Evolutionary conservation across 2,888 invertebrate genomes (phyloP), one percentile per base, ranked within the genome.

Genomic region (Chaetogeoica ovagalla): DNA sequence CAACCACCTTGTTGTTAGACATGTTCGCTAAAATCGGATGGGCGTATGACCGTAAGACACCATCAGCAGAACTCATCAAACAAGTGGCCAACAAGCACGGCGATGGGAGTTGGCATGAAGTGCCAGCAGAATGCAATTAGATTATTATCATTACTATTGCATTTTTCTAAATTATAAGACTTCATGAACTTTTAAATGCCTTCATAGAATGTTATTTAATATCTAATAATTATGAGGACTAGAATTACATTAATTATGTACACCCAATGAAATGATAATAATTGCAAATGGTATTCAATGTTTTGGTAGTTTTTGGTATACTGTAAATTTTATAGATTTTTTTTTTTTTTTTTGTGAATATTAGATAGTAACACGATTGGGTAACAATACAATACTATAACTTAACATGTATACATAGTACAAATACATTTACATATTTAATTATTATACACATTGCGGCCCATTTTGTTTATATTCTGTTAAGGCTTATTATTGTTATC

Each of bases 41-140:
- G 91, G 94, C 92, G 0, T 94, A 93, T 85, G 93, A 94, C 85
- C 86, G 93, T 84, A 92, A 92, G 85, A 86, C 88, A 81, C 91
- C 92, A 0, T 90, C 92, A 0, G 87, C 88, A 13, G 87, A 89
- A 0, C 85, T 90, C 3, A 86, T 91, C 8, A 84, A 85, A 77
- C 85, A 87, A 48, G 88, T 91, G 15, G 87, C 89, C 0, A 86
- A 86, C 48, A 89, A 89, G 74, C 89, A 89, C 48, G 90, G 92
- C 5, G 89, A 89, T 82, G 88, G 89, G 5, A 84, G 84, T 79
- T 82, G 70, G 73, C 52, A 63, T 11, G 81, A 81, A 79, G 11
- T 75, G 75, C 57, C 83, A 81, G 65, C 21, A 6, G 83, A 84
- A 19, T 85, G 77, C 77, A 70, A 79, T 63, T 79, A 79, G 77